Conservation (phyloP, 1,140 invertebrate species). For the Ooceraea biroi region DNA sequence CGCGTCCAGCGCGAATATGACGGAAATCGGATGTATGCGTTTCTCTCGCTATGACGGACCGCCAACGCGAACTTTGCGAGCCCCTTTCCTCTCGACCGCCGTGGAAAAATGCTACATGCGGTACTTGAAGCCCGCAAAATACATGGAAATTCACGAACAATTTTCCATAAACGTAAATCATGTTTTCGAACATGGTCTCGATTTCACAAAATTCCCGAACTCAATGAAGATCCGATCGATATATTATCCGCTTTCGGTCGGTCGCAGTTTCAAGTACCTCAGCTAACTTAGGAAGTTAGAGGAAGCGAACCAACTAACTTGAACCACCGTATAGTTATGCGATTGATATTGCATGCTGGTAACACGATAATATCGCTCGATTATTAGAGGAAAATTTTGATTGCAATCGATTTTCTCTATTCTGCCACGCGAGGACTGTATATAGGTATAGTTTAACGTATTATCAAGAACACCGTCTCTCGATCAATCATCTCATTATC, state of each 20-base stretch:
- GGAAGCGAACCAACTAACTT: constrained; percentile 2
- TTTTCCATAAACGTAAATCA: constrained; percentile 22
- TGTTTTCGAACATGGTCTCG: constrained; percentile 18
- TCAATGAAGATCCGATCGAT: constrained; percentile 22
- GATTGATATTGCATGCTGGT: constrained; percentile 29
- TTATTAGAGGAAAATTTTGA: constrained; percentile 40
- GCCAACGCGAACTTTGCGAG: constrained; percentile 28
- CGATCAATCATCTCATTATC: constrained; percentile 1
- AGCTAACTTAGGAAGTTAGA: constrained; percentile 10
- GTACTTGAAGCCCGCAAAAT: constrained; percentile 54
- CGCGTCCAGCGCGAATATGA: constrained; percentile 56
- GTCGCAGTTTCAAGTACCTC: constrained; percentile 37
- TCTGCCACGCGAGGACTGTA: background rate
- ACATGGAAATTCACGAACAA: constrained; percentile 47
- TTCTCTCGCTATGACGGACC: constrained; percentile 35
- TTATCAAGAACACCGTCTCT: background rate
- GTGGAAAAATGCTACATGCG: constrained; percentile 36
- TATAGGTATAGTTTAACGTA: background rate
- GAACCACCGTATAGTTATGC: constrained; percentile 1
- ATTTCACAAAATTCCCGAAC: constrained; percentile 40
- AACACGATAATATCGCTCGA: background rate
- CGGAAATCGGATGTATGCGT: constrained; percentile 32
- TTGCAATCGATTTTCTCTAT: constrained; percentile 10
- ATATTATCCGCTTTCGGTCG: constrained; percentile 37
- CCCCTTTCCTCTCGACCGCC: constrained; percentile 21